Evolutionary conservation across 2,797 vertebrate species (phyloP), one percentile per base, ranked within the genome.

Genomic region (Enteromius paludinosus): DNA sequence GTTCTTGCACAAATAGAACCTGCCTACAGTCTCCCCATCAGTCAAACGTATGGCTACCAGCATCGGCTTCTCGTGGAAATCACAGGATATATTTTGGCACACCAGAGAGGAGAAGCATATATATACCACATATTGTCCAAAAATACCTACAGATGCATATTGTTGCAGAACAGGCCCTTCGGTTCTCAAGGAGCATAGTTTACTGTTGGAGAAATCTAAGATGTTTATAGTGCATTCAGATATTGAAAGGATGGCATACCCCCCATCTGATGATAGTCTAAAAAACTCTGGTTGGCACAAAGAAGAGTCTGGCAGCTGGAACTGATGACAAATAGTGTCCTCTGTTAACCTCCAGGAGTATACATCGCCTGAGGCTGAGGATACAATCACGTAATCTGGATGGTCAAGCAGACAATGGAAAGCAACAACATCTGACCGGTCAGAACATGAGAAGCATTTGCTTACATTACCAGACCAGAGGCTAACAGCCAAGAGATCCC

Each of bases 281-380:
- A 95, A 94, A 69, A 89, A 68, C 35, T 87, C 83, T 3, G 89
- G 90, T 56, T 89, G 92, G 72, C 87, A 91, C 23, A 86, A 84
- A 66, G 93, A 88, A 1, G 59, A 74, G 12, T 78, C 11, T 14
- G 95, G 93, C 80, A 96, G 88, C 72, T 91, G 90, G 76, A 95
- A 92, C 61, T 95, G 95, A 54, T 83, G 89, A 86, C 90, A 94
- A 45, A 94, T 76, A 0, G 94, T 94, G 83, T 95, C 94, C 81
- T 95, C 94, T 7, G 92, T 87, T 14, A 96, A 69, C 7, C 92
- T 95, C 96, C 96, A 96, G 14, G 95, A 95, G 86, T 93, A 96
- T 70, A 96, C 56, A 0, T 86, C 83, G 17, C 93, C 94, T 0
- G 92, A 92, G 11, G 86, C 86, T 0, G 84, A 90, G 65, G 95